Percentiles rank a stretch among this genome's conserved stretches.
These are phyloP conservation scores for Fistularia commersonii DNA, from an alignment of 2,797 vertebrate species.

Conservation along the genomic window DNA sequence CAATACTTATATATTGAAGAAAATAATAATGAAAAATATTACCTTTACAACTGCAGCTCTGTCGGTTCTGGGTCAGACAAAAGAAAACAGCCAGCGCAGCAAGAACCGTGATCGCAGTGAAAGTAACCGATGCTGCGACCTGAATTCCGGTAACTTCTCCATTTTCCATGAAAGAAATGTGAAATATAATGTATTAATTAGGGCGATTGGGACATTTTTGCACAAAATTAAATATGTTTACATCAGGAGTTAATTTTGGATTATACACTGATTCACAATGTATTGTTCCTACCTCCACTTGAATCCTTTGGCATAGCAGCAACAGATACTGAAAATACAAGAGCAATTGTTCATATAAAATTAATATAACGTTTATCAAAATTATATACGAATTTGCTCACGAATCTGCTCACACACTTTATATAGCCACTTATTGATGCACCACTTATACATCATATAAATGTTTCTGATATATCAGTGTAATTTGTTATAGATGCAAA, in stretches of 20 bases:
- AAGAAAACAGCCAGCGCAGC: constrained; percentile 57
- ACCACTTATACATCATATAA: not conserved
- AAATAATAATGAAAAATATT: constrained; percentile 4
- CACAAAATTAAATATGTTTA: too few species aligned
- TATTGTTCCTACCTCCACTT: constrained; percentile 38
- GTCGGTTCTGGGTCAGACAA: constrained; percentile 49
- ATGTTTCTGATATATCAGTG: not conserved
- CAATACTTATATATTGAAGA: not conserved
- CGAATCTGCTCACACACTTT: too few species aligned
- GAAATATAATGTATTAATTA: not conserved
- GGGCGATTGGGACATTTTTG: too few species aligned
- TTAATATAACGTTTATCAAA: not conserved
- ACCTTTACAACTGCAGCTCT: constrained; percentile 55
- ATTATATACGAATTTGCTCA: too few species aligned
- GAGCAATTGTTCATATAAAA: not conserved
- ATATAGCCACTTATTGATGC: not conserved
- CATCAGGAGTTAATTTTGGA: too few species aligned
- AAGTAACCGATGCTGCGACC: constrained; percentile 54
- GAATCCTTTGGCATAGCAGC: constrained; percentile 13
- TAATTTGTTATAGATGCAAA: too few species aligned
- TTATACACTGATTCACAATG: too few species aligned
- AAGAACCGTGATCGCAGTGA: constrained; percentile 59
- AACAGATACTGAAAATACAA: constrained; percentile 34
- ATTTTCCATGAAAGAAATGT: constrained; percentile 32
- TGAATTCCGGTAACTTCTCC: constrained; percentile 59